Base-by-base conservation (phyloP, 2,888 invertebrate genomes). In the Scaptomyza tumidula region DNA sequence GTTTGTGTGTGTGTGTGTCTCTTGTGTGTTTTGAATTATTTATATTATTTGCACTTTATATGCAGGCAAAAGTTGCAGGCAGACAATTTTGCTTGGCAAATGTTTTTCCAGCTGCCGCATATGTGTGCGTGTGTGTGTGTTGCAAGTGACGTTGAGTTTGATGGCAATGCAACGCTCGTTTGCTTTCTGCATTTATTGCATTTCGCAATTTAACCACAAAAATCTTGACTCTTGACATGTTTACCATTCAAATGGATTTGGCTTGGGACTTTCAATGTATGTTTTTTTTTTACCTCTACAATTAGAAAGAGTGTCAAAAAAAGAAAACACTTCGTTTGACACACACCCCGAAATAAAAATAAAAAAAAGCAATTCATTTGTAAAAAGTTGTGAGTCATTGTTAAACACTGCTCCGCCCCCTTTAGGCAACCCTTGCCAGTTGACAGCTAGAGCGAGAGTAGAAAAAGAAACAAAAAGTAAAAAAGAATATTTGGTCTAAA, bases 41-140 rank as follows among this genome's bases (percentile, higher is more conserved):
- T 85, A 85, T 86, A 85, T 65, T 82, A 82, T 88, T 81, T 89
- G 72, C 86, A 85, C 86, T 89, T 71, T 88, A 75, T 76, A 82
- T 87, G 87, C 76, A 83, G 53, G 55, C 54, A n/a, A 50, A n/a
- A 41, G 29, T 44, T 35, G 19, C 43, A 48, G 37, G 13, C 52
- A 78, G 46, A 78, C 79, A 75, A 43, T 53, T 63, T 56, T 56
- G 11, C 64, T 35, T 31, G 35, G 14, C 37, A 75, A 63, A 59
- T 73, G 56, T 63, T 63, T 68, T 55, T 39, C 52, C 48, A 44
- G 37, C 52, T 39, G 52, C 50, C 10, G 16, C 43, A 7, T 45
- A 9, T 24, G 24, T 27, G 1, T 24, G 7, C 7, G 27, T 27
- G 27, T 45, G 45, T 44, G 45, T 55, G 19, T 59, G 54, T 78